A percentile compares a stretch with the other conserved stretches of the same genome.
phyloP scores from a whole-genome alignment of 1,140 invertebrate species.

The Caenorhabditis briggsae region DNA sequence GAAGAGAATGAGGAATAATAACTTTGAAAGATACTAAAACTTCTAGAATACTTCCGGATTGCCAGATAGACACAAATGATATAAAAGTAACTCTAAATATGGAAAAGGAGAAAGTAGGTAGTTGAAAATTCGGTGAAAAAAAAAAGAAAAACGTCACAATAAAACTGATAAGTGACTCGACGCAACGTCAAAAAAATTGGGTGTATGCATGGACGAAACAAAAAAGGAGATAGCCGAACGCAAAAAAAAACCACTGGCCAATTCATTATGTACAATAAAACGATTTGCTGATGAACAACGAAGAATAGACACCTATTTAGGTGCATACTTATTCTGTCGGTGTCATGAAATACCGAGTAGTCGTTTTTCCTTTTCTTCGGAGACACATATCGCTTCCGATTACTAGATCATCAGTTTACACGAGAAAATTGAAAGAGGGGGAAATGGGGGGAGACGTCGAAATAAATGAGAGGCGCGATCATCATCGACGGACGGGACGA shows the following conservation, averaged over 20 bases:
- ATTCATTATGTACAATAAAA: not conserved
- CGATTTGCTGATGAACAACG: not conserved
- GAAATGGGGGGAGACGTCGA: not conserved
- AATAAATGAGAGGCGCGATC: constrained; percentile 48
- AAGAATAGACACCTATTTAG: not conserved
- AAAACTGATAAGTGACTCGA: not conserved
- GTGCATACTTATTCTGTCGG: constrained; percentile 11
- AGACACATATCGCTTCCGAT: not conserved
- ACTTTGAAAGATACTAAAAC: no score
- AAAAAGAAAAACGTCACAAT: not conserved
- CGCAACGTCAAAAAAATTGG: not conserved
- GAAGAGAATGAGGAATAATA: no score
- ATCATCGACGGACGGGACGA: not conserved
- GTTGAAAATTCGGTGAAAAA: not conserved
- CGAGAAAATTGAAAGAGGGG: not conserved
- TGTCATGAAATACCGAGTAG: not conserved
- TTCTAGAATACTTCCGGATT: no score
- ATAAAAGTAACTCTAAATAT: no score
- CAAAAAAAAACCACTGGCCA: not conserved
- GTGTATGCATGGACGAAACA: not conserved
- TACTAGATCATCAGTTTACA: constrained; percentile 45
- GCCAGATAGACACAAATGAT: no score
- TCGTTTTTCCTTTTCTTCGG: constrained; percentile 20
- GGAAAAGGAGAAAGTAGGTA: not conserved
- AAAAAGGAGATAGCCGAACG: not conserved